Evolutionary conservation across 2,113 vertebrate species (phyloP).

Genomic region (Onychorhynchus coronatus): DNA sequence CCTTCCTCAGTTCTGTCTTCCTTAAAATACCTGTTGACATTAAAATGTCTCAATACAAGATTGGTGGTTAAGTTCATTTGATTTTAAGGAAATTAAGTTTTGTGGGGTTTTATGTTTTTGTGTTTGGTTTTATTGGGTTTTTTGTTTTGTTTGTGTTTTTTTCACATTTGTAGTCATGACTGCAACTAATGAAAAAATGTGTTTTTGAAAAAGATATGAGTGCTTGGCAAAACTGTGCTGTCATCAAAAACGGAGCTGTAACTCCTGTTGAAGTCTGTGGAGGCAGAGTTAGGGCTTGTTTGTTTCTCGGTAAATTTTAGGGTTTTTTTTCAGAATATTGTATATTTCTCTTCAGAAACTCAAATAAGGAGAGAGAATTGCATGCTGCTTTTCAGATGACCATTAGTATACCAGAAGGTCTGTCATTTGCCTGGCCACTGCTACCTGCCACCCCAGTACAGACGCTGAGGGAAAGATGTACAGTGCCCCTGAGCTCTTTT

Average conservation of each 20-base stretch:
- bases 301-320: not conserved
- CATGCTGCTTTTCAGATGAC: not conserved
- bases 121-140: not conserved
- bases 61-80: not conserved
- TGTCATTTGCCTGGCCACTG: not conserved
- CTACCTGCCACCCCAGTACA: accelerated
- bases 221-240: not conserved
- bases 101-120: accelerated
- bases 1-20: accelerated
- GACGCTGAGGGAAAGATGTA: not conserved
- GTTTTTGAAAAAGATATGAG: not conserved
- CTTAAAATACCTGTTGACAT: not conserved
- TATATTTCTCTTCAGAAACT: not conserved
- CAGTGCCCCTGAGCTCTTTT: not conserved
- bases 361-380: not conserved
- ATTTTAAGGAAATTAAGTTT: not conserved
- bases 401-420: not conserved
- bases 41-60: not conserved
- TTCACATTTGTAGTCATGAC: not conserved
- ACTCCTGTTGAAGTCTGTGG: not conserved
- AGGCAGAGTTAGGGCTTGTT: not conserved
- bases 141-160: not conserved
- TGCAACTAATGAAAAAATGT: not conserved
- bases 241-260: not conserved
- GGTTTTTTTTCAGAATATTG: not conserved